A percentile compares a stretch with the other conserved stretches of the same genome.
Evolutionary conservation across 1,140 invertebrate species (phyloP).

Genomic region (Portunus trituberculatus): DNA sequence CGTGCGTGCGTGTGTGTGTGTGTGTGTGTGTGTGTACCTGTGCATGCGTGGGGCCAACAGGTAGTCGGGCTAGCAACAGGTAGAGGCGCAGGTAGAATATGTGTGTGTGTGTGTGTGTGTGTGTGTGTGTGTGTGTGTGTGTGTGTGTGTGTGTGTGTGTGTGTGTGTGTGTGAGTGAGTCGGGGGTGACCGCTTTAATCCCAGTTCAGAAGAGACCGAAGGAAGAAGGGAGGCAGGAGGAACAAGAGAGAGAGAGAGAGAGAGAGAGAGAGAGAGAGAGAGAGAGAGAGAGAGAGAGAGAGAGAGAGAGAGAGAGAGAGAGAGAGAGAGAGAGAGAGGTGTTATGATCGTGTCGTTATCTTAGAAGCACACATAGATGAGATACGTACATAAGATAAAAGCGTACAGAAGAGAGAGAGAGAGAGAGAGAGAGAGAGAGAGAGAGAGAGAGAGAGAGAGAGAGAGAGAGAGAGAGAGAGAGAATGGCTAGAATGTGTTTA

Average conservation of each 20-base stretch:
- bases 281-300: neutral
- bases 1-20: neutral
- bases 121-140: neutral
- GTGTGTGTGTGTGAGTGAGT: neutral
- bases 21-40: slow-evolving; percentile 20
- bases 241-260: slow-evolving; percentile 54
- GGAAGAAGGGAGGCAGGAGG: slow-evolving; percentile 79
- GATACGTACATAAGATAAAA: no score
- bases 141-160: slow-evolving; percentile 14
- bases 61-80: neutral
- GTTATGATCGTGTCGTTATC: no score
- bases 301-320: slow-evolving; percentile 8
- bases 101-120: slow-evolving; percentile 4
- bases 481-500: neutral
- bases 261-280: slow-evolving; percentile 8
- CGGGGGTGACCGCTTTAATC: no score
- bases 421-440: no score
- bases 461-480: slow-evolving; percentile 3
- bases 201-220: no score
- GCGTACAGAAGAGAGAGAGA: slow-evolving; percentile 55
- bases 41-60: neutral
- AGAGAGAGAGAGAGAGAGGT: no score
- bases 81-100: neutral
- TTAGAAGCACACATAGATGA: no score
- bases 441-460: neutral